phyloP scores from a whole-genome alignment of 1,140 invertebrate genomes.

The Drosophila saltans region DNA sequence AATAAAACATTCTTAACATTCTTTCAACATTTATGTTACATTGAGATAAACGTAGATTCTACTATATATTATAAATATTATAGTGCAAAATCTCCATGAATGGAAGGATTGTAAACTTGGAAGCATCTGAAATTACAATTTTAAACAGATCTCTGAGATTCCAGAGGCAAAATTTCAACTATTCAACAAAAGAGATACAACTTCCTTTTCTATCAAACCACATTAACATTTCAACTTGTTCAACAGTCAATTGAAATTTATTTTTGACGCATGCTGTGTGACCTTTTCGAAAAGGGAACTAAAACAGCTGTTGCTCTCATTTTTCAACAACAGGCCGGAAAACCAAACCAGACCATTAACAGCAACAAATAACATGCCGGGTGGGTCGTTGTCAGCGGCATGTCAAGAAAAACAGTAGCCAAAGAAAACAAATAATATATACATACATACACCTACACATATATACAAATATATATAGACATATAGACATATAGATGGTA shows the following conservation, averaged over 20 bases:
- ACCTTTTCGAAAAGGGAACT: conserved; percentile 35
- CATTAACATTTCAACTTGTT: not conserved
- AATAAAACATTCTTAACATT: no score
- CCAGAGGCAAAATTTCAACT: no score
- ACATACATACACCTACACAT: conserved; percentile 46
- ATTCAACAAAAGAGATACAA: no score
- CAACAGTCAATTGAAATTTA: conserved; percentile 38
- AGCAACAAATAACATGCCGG: conserved; percentile 16
- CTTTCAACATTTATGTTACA: no score
- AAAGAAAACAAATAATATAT: conserved; percentile 51
- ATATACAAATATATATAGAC: conserved; percentile 33
- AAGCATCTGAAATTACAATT: no score
- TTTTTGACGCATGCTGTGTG: conserved; percentile 34
- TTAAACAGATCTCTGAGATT: no score
- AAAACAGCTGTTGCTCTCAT: conserved; percentile 70
- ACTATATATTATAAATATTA: no score
- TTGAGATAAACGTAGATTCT: no score
- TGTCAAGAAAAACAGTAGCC: conserved; percentile 43
- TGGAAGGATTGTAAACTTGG: no score
- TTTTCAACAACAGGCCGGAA: conserved; percentile 38
- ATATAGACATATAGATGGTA: not conserved
- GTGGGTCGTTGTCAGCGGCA: conserved; percentile 26
- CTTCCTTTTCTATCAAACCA: not conserved
- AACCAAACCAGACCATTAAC: conserved; percentile 15
- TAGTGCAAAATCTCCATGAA: no score